A percentile compares a stretch with the other conserved stretches of the same genome.
phyloP scores from a whole-genome alignment of 2,113 vertebrate genomes.

The Oreocharis arfaki region DNA sequence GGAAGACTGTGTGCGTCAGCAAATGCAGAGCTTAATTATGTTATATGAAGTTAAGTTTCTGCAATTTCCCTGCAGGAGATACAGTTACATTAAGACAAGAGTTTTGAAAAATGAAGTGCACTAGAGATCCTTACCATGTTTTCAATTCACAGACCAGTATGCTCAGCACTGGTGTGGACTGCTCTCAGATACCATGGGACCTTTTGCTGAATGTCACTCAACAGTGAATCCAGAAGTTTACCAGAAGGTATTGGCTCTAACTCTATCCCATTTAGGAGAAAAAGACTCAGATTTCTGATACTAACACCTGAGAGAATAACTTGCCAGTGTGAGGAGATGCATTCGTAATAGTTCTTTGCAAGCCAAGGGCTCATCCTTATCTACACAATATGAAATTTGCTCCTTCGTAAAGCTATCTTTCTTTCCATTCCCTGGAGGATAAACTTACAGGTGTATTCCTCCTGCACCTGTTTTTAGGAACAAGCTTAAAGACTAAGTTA shows the following conservation, averaged over 20 bases:
- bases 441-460: not conserved
- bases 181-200: slow-evolving; percentile 68
- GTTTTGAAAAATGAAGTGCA: not conserved
- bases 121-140: not conserved
- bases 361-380: not conserved
- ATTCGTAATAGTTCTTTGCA: not conserved
- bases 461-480: not conserved
- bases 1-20: not conserved
- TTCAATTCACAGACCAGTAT: slow-evolving; percentile 77
- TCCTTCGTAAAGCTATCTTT: not conserved
- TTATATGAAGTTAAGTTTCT: not conserved
- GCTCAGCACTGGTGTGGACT: slow-evolving; percentile 86
- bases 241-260: slow-evolving; percentile 72
- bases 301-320: not conserved
- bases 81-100: not conserved
- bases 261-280: not conserved
- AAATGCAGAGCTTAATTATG: not conserved
- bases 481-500: not conserved
- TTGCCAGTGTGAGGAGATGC: not conserved
- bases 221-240: slow-evolving; percentile 76
- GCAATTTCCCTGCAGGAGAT: not conserved
- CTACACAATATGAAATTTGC: not conserved
- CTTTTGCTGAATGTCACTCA: slow-evolving; percentile 83
- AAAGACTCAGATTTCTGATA: not conserved
- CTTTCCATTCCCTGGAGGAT: not conserved